Evolutionary conservation across 1,140 invertebrate genomes (phyloP), one percentile per base, ranked within the genome.

Genomic region (Drosophila tsacasi): DNA sequence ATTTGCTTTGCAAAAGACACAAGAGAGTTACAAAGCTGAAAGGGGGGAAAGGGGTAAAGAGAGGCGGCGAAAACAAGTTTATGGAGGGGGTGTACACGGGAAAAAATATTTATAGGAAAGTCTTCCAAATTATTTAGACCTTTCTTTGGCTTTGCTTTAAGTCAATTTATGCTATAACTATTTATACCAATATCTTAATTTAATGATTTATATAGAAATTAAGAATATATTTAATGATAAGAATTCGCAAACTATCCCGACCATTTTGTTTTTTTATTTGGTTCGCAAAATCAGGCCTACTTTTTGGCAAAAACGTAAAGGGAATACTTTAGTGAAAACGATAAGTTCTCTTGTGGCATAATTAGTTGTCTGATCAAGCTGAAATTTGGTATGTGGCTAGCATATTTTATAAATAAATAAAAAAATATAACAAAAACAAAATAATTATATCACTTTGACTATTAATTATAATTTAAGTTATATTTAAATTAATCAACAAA

Each of bases 1-100:
- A 77, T 83, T 81, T 75, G 59, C 69, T 83, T 83, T 76, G 60
- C 76, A 65, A 79, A 79, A 79, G 25, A 86, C 77, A 77, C 74
- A 82, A 78, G 50, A 74, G 67, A 60, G 69, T 69, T 71, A 68
- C 64, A 68, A 72, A 72, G 50, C 23, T 57, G 55, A 32, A 39
- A 73, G 59, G 44, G 59, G 35, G 19, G 54, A 61, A 61, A 42
- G 54, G 49, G 21, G 19, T 32, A 61, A 30, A 17, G 69, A 12
- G 46, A 27, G 35, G 30, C 32, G 37, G 37, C 37, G 40, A 79
- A 86, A 89, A 89, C 85, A 76, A 84, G 85, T 89, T 89, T 85
- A 73, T 55, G 69, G 64, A 66, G 62, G 76, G 62, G 69, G 81
- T 58, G 81, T 64, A 46, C 65, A 42, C 49, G 8, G 32, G 10